phyloP scores from a whole-genome alignment of 1,140 invertebrate species.

The Pristionchus pacificus region DNA sequence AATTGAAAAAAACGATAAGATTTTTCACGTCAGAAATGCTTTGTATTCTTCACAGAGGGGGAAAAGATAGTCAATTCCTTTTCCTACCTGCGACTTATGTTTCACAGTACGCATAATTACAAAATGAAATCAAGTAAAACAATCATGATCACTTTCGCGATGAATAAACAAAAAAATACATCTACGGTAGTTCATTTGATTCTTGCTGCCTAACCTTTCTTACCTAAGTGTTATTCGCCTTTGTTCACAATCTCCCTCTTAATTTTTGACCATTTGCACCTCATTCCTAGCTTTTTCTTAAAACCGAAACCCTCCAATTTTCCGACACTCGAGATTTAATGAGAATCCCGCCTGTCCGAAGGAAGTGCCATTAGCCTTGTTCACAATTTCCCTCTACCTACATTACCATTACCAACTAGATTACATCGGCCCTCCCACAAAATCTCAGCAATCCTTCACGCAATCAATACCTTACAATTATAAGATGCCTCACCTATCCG shows the following conservation, averaged over 20 bases:
- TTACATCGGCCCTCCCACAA: background rate
- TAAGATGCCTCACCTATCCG: background rate
- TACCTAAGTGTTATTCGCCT: no score
- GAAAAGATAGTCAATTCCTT: background rate
- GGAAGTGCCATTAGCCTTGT: background rate
- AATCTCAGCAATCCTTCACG: background rate
- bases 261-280: slow-evolving; percentile 37
- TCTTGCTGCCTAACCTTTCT: no score
- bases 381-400: background rate
- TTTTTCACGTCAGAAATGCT: background rate
- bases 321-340: background rate
- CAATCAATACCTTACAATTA: background rate
- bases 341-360: background rate
- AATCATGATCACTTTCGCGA: no score
- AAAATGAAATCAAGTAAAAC: background rate
- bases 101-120: no score
- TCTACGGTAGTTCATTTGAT: no score
- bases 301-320: background rate
- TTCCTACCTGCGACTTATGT: background rate
- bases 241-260: slow-evolving; percentile 3
- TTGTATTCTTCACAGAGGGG: background rate
- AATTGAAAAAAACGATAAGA: background rate
- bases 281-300: background rate
- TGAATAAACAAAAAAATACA: no score
- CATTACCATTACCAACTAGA: slow-evolving; percentile 33